These are phyloP conservation scores for Nasonia vitripennis DNA, from an alignment of 1,140 invertebrate species.

Conservation along the genomic window DNA sequence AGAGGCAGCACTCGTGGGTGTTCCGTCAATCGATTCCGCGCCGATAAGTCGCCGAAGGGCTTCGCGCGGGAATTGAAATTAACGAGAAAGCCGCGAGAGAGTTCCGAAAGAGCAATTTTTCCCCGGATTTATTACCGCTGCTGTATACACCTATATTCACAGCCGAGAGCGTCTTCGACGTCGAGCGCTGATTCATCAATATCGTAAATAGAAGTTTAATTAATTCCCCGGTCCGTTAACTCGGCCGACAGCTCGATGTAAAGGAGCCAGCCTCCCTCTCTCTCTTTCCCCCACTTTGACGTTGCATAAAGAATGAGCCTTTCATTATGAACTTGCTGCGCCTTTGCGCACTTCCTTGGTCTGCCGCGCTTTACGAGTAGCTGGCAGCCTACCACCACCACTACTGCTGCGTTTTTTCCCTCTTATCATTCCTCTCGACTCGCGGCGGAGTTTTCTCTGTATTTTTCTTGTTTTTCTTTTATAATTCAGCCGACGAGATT, in stretches of 20 bases:
- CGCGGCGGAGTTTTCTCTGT: not conserved
- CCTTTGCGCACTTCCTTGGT: conserved; percentile 35
- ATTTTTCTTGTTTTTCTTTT: not conserved
- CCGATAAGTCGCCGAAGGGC: not conserved
- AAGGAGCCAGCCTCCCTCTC: conserved; percentile 54
- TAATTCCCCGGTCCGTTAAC: conserved; percentile 73
- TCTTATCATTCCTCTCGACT: not conserved
- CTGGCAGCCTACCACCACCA: too few relatives aligned
- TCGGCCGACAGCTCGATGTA: conserved; percentile 66
- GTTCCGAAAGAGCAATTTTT: conserved; percentile 58
- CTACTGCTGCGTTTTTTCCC: not conserved
- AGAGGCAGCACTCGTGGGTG: not conserved
- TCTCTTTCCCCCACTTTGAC: conserved; percentile 62
- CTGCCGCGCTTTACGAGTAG: not conserved
- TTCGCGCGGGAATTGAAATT: conserved; percentile 1
- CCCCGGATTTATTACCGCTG: conserved; percentile 65
- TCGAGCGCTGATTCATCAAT: conserved; percentile 73
- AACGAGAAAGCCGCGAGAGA: not conserved
- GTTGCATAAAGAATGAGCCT: conserved; percentile 63
- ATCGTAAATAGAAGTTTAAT: conserved; percentile 74
- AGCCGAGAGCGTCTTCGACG: conserved; percentile 53
- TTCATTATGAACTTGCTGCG: conserved; percentile 60
- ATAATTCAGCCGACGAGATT: not conserved
- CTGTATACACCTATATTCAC: conserved; percentile 20
- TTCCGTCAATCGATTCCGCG: not conserved